These are phyloP conservation scores for Trichopria drosophilae DNA, from an alignment of 2,888 invertebrate species.

Conservation along the genomic window DNA sequence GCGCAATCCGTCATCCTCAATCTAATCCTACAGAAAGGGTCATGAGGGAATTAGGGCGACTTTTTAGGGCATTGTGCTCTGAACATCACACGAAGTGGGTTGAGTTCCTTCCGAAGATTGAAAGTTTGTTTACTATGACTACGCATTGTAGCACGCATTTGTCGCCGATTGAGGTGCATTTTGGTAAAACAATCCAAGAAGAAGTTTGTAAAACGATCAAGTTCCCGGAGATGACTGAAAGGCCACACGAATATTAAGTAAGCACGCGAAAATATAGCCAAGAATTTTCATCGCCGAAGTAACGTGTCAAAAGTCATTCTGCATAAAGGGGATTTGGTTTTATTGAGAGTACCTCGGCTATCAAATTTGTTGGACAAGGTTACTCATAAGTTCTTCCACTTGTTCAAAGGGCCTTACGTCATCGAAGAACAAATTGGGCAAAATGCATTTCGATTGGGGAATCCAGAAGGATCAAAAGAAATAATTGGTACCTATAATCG, in stretches of 20 bases:
- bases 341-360: not conserved
- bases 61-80: not conserved
- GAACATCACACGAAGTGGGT: not conserved
- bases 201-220: not conserved
- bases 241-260: not conserved
- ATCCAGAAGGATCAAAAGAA: not conserved
- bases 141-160: not conserved
- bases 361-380: not conserved
- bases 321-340: not conserved
- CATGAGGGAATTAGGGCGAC: not conserved
- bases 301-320: not conserved
- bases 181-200: not conserved
- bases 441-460: too few species aligned
- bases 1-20: not conserved
- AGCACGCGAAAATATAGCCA: not conserved
- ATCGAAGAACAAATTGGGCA: too few species aligned
- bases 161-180: not conserved
- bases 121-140: not conserved
- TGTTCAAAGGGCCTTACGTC: not conserved
- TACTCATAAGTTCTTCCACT: not conserved
- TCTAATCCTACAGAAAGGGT: not conserved
- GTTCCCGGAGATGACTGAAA: not conserved
- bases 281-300: not conserved
- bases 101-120: not conserved
- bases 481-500: too few species aligned